Evolutionary conservation across 2,113 vertebrate genomes (phyloP), one percentile per base, ranked within the genome.

Genomic region (Eurystomus gularis): DNA sequence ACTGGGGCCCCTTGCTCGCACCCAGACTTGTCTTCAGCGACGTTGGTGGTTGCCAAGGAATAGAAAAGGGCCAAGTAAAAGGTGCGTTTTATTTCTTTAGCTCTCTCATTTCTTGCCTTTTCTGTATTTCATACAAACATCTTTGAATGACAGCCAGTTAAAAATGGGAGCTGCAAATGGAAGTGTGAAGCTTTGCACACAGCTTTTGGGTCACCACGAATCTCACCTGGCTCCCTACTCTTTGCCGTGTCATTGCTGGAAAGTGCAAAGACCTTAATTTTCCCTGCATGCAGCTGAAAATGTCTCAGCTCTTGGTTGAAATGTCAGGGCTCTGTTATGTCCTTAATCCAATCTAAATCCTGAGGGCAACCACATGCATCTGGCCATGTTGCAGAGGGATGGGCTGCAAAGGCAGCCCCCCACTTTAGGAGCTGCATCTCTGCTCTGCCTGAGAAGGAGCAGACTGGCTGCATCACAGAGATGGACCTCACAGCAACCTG

Each of bases 221-320:
- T 57, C 84, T 93, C 69, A 69, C 91, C 54, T 65, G 82, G 28
- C 70, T 93, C 82, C 84, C 84, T 35, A 13, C 54, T 70, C 84
- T 40, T n/a, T 40, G 48, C 70, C 35, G 26, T 64, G 54, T 44
- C n/a, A 7, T 40, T 39, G 62, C 81, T 87, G 49, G 66, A 72
- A 85, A 92, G 83, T 61, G 40, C 78, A 79, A 11, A 82, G 87
- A 91, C 95, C 62, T 89, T 93, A 65, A 91, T 85, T 91, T 91
- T 52, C 73, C 75, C n/a, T 24, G 13, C 49, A 62, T 40, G 62
- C 28, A 25, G 33, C 86, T 86, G 46, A 26, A 94, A 94, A 89
- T 51, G 69, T 24, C 84, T 87, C 93, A 44, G 62, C 49, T 87
- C 66, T 60, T 37, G 68, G 79, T 1, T 88, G 73, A 89, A 91